Conservation (phyloP, 23 tunicate genomes). For the Diplosoma virens region DNA sequence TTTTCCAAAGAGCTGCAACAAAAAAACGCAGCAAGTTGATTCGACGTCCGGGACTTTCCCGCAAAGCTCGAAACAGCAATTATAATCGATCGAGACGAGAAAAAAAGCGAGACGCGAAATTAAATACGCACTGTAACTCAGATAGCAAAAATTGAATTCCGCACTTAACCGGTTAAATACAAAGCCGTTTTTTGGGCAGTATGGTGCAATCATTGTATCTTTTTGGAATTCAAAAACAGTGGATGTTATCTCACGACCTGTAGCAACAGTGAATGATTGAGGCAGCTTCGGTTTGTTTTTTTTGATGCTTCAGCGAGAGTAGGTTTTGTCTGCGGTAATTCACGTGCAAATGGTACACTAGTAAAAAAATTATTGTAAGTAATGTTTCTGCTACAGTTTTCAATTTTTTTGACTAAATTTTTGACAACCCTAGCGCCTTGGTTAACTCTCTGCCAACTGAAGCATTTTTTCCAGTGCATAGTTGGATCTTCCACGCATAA, state of each 20-base stretch:
- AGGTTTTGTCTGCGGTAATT: neutral
- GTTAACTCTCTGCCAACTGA: constrained; percentile 28
- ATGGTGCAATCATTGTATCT: constrained; percentile 7
- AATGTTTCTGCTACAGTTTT: constrained; percentile 22
- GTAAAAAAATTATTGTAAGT: constrained; percentile 29
- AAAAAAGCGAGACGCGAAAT: too few species aligned
- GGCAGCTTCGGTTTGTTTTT: constrained; percentile 37
- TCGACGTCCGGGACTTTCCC: too few species aligned
- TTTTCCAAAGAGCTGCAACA: too few species aligned
- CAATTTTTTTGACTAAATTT: constrained; percentile 20
- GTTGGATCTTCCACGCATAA: constrained; percentile 35
- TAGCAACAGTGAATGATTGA: constrained; percentile 2
- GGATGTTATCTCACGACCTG: neutral
- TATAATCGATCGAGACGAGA: too few species aligned
- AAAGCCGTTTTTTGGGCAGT: constrained; percentile 13
- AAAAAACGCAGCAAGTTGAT: too few species aligned
- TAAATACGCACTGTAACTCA: too few species aligned
- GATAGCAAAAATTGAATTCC: too few species aligned
- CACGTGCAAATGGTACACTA: constrained; percentile 12
- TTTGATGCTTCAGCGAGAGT: neutral
- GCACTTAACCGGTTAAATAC: too few species aligned
- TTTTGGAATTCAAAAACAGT: constrained; percentile 25
- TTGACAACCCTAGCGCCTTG: constrained; percentile 32
- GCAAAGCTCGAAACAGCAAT: too few species aligned
- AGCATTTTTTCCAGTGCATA: constrained; percentile 21